Conservation (phyloP, 2,113 vertebrate species). For the Sphyrna mokarran region DNA sequence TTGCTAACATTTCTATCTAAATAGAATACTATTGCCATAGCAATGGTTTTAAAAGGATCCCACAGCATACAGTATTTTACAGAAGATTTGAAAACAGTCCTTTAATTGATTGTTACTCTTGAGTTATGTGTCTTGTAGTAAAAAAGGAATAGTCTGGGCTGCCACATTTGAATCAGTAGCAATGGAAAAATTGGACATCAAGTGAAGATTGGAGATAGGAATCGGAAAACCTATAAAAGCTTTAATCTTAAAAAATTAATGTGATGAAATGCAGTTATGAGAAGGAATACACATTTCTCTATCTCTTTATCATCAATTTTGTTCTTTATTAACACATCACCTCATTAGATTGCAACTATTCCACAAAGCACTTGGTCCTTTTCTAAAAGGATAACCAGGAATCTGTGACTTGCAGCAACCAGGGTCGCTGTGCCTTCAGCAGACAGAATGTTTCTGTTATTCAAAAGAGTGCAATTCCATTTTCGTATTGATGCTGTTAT, state of each 20-base stretch:
- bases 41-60: neutral
- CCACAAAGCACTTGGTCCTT: too few relatives aligned
- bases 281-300: neutral
- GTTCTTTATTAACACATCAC: neutral
- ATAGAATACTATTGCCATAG: neutral
- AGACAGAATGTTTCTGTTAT: neutral
- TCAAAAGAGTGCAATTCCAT: neutral
- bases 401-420: neutral
- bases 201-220: neutral
- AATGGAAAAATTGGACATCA: neutral
- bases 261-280: neutral
- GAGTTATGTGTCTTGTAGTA: neutral
- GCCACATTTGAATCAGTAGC: neutral
- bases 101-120: neutral
- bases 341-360: neutral
- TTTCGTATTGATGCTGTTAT: neutral
- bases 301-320: neutral
- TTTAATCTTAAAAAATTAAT: neutral
- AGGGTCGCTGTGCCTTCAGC: neutral
- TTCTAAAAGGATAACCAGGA: neutral
- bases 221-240: neutral
- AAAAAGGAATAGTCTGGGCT: neutral
- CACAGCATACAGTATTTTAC: neutral
- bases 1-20: neutral
- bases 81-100: neutral